Conservation (phyloP, 2,888 invertebrate genomes). For the Nowickia ferox region DNA sequence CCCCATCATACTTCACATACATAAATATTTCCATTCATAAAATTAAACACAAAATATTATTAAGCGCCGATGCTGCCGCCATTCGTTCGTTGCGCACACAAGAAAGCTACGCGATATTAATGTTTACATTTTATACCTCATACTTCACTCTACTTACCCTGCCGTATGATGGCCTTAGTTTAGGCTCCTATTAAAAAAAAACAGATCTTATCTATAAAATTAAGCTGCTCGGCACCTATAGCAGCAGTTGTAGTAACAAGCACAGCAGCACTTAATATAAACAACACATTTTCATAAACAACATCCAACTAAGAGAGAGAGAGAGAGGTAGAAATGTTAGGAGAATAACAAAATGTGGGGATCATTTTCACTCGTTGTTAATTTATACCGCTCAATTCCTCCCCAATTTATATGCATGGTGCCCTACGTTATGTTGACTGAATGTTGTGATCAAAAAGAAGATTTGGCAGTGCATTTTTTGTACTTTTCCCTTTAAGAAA, state of each 20-base stretch:
- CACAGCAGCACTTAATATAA: conserved; percentile 46
- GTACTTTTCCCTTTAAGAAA: not conserved
- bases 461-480: not conserved
- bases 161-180: not conserved
- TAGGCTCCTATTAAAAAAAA: conserved; percentile 42
- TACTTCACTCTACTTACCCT: not conserved
- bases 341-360: conserved; percentile 22
- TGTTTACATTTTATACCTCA: conserved; percentile 67
- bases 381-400: conserved; percentile 46
- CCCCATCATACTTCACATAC: conserved; percentile 70
- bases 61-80: conserved; percentile 65
- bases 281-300: conserved; percentile 57
- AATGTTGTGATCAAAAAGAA: not conserved
- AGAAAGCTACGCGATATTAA: conserved; percentile 57
- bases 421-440: conserved; percentile 18
- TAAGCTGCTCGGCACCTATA: conserved; percentile 38
- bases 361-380: conserved; percentile 25
- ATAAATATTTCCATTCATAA: conserved; percentile 69
- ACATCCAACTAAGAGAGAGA: conserved; percentile 17
- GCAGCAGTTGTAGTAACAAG: conserved; percentile 40
- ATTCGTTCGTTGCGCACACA: conserved; percentile 27
- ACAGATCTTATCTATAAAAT: conserved; percentile 64
- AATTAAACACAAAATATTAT: conserved; percentile 69
- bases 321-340: conserved; percentile 1
- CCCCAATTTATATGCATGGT: conserved; percentile 44